Percentiles rank a stretch among this genome's conserved stretches.
phyloP scores from a whole-genome alignment of 2,888 invertebrate species.

The Dynastes maya region DNA sequence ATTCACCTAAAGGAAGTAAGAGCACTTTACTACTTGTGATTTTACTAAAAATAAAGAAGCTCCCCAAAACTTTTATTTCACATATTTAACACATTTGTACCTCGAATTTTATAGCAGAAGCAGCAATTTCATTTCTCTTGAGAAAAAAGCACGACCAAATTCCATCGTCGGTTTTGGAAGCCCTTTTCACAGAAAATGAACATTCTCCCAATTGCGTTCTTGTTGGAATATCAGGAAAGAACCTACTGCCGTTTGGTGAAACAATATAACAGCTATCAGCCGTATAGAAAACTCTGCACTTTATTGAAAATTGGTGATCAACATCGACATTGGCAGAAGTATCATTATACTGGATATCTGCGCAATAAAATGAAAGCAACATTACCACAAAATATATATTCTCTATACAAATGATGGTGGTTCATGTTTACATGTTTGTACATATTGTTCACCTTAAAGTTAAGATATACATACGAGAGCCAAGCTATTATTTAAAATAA shows the following conservation, averaged over 20 bases:
- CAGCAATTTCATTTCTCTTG: slow-evolving; percentile 50
- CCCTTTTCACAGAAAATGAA: slow-evolving; percentile 33
- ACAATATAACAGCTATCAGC: slow-evolving; percentile 53
- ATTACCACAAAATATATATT: too few relatives aligned
- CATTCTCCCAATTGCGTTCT: slow-evolving; percentile 52
- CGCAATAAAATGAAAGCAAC: neutral
- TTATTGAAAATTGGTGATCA: slow-evolving; percentile 46
- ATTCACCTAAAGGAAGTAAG: slow-evolving; percentile 25
- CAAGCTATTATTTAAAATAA: too few relatives aligned
- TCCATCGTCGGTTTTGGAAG: slow-evolving; percentile 52
- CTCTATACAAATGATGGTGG: too few relatives aligned
- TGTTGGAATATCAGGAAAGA: slow-evolving; percentile 32
- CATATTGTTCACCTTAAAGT: too few relatives aligned
- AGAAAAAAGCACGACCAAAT: slow-evolving; percentile 56
- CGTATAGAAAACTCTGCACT: slow-evolving; percentile 54
- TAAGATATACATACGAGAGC: too few relatives aligned
- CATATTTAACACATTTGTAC: slow-evolving; percentile 29
- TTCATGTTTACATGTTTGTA: too few relatives aligned
- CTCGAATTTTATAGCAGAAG: slow-evolving; percentile 52
- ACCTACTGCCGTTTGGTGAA: slow-evolving; percentile 54
- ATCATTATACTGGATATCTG: neutral
- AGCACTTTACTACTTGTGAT: neutral
- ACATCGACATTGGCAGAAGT: slow-evolving; percentile 28
- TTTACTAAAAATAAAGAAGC: neutral
- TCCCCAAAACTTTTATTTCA: too few relatives aligned